phyloP scores from a whole-genome alignment of 2,113 vertebrate genomes.

The Pachycephala philippinensis region DNA sequence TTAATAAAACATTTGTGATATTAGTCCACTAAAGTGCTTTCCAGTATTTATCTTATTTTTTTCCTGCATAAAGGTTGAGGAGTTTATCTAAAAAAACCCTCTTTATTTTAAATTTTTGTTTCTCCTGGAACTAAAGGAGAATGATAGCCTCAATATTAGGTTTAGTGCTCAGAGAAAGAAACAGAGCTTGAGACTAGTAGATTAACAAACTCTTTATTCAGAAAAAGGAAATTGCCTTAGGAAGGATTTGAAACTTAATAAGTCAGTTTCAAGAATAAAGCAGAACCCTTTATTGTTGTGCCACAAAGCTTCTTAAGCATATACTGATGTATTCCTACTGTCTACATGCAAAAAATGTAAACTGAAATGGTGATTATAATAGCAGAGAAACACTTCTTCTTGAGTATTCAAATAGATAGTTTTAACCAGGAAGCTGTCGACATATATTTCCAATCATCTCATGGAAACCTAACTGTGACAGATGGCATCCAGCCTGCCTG shows the following conservation, averaged over 20 bases:
- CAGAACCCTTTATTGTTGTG: slow-evolving; percentile 34
- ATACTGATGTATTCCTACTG: slow-evolving; percentile 34
- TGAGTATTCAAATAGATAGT: background rate
- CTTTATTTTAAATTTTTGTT: slow-evolving; percentile 13
- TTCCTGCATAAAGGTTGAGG: background rate
- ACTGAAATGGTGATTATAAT: slow-evolving; percentile 1
- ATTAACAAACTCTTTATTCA: slow-evolving; percentile 55
- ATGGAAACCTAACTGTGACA: background rate
- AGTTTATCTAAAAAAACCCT: background rate
- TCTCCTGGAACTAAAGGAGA: slow-evolving; percentile 18
- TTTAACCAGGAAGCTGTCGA: slow-evolving; percentile 3
- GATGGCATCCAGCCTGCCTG: background rate
- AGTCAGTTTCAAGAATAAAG: slow-evolving; percentile 64
- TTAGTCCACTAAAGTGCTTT: background rate
- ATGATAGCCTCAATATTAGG: slow-evolving; percentile 39
- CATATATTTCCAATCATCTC: slow-evolving; percentile 10
- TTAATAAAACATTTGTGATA: background rate
- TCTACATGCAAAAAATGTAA: background rate
- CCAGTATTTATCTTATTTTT: background rate
- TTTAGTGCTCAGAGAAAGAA: slow-evolving; percentile 47
- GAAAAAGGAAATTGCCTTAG: slow-evolving; percentile 63
- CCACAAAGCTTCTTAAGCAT: slow-evolving; percentile 47
- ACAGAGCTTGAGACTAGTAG: slow-evolving; percentile 35
- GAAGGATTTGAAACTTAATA: slow-evolving; percentile 66
- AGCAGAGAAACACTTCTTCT: background rate